phyloP scores from a whole-genome alignment of 2,797 vertebrate genomes.

The Aulostomus chinensis region DNA sequence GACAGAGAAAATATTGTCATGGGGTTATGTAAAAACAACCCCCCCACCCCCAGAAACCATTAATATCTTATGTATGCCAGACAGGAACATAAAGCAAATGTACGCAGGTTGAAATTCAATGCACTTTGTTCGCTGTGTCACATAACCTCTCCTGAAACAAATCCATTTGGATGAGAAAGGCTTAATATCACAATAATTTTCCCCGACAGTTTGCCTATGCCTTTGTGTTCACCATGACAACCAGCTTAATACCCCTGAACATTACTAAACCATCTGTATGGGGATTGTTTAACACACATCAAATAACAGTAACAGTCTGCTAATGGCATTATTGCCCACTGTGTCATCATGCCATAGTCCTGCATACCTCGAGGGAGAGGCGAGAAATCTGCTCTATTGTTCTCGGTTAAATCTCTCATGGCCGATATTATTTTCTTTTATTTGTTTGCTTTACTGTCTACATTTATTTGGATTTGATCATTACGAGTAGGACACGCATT shows the following conservation, averaged over 20 bases:
- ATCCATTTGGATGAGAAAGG: slow-evolving; percentile 55
- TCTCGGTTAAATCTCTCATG: slow-evolving; percentile 30
- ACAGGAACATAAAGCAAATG: not conserved
- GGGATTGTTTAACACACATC: slow-evolving; percentile 65
- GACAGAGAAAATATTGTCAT: no score
- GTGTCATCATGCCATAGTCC: slow-evolving; percentile 67
- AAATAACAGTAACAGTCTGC: slow-evolving; percentile 68
- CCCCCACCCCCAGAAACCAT: no score
- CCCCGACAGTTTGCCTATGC: slow-evolving; percentile 39
- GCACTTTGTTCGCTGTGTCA: slow-evolving; percentile 7
- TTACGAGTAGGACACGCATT: slow-evolving; percentile 7
- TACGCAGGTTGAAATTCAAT: not conserved
- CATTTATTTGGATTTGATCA: slow-evolving; percentile 45
- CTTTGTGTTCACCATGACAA: slow-evolving; percentile 66
- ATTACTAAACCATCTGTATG: slow-evolving; percentile 70
- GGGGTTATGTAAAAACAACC: no score
- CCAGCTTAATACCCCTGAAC: slow-evolving; percentile 66
- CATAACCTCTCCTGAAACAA: slow-evolving; percentile 42
- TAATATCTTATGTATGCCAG: not conserved
- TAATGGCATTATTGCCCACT: slow-evolving; percentile 69
- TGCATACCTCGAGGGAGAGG: slow-evolving; percentile 45
- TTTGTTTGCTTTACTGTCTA: slow-evolving; percentile 39
- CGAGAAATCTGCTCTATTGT: slow-evolving; percentile 46
- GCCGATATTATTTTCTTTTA: slow-evolving; percentile 32
- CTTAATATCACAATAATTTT: slow-evolving; percentile 58